Base-by-base conservation (phyloP, 1,140 invertebrate species). In the Heterodera schachtii region DNA sequence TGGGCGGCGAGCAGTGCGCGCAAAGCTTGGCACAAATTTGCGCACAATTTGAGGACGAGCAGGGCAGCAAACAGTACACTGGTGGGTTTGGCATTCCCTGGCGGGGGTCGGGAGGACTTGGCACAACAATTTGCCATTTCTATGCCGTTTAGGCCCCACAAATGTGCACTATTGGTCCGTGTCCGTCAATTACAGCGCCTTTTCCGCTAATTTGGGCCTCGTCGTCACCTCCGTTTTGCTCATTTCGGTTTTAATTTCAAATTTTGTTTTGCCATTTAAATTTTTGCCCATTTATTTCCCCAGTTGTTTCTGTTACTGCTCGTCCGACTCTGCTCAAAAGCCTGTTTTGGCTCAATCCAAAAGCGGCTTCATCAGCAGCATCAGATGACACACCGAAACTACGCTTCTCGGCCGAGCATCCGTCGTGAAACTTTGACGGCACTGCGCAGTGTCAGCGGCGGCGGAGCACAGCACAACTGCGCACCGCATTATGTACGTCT, bases 111-210 rank as follows among this genome's bases (percentile, higher is more conserved):
- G 47, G 47, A 49, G 9, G 9, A 49, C 9, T 49, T 49, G 47
- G 47, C 9, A 6, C 47, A 6, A 49, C 47, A 49, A 6, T 6
- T 49, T 46, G 69, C 7, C 69, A 31, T 19, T 31, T 71, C 41
- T 71, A 41, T 5, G 6, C 5, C 41, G 31, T 43, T 69, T 6
- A 41, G 31, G 31, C 19, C n/a, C 69, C 16, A 3, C 69, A 71
- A 71, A 71, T 46, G 31, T 71, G 69, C 69, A 71, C 69, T 71
- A 41, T 19, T 71, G 69, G 69, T 44, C 69, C 69, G 69, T 71
- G 19, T 43, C 31, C 21, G 69, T 71, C 69, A 71, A 71, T 19
- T 71, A 71, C 69, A 71, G 13, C 69, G 69, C 21, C 21, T 41
- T 46, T 31, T 71, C 69, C 3, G 69, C 69, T 3, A 71, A 31